Evolutionary conservation across 2,888 invertebrate genomes (phyloP).

Genomic region (Caradrina kadenii): DNA sequence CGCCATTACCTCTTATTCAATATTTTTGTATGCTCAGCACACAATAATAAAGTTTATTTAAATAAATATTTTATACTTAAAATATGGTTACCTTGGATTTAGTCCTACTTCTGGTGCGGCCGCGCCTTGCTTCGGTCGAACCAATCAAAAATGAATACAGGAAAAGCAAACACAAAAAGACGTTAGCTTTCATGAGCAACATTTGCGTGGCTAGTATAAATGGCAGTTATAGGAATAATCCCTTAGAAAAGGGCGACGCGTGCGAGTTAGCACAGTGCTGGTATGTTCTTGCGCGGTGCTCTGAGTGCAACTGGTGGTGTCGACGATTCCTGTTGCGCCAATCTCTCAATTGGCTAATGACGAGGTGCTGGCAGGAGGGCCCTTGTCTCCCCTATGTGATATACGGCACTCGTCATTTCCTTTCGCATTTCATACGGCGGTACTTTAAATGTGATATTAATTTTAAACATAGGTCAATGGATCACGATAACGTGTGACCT

Average conservation of each 20-base stretch:
- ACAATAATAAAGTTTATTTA: not conserved
- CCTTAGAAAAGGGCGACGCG: slow-evolving; percentile 41
- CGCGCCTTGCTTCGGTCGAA: slow-evolving; percentile 91
- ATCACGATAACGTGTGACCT: slow-evolving; percentile 51
- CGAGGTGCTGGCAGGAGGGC: slow-evolving; percentile 82
- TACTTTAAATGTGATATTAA: slow-evolving; percentile 67
- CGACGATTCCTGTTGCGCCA: slow-evolving; percentile 79
- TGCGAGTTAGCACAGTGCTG: slow-evolving; percentile 48
- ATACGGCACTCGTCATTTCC: slow-evolving; percentile 81
- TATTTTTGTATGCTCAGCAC: not conserved
- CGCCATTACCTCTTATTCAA: too few relatives aligned
- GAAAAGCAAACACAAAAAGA: slow-evolving; percentile 71
- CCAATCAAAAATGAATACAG: slow-evolving; percentile 72
- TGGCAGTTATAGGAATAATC: slow-evolving; percentile 32
- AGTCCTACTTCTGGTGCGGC: slow-evolving; percentile 93
- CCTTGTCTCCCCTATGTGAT: slow-evolving; percentile 85
- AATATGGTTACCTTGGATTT: slow-evolving; percentile 92
- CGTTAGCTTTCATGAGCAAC: slow-evolving; percentile 73
- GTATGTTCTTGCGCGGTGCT: slow-evolving; percentile 72
- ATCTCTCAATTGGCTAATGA: slow-evolving; percentile 88
- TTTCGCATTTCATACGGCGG: slow-evolving; percentile 76
- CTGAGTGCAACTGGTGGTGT: slow-evolving; percentile 76
- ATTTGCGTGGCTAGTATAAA: slow-evolving; percentile 65
- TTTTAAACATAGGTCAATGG: slow-evolving; percentile 62
- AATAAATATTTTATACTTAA: not conserved